Evolutionary conservation across 2,797 vertebrate species (phyloP).

Genomic region (Pangasius mekongensis): DNA sequence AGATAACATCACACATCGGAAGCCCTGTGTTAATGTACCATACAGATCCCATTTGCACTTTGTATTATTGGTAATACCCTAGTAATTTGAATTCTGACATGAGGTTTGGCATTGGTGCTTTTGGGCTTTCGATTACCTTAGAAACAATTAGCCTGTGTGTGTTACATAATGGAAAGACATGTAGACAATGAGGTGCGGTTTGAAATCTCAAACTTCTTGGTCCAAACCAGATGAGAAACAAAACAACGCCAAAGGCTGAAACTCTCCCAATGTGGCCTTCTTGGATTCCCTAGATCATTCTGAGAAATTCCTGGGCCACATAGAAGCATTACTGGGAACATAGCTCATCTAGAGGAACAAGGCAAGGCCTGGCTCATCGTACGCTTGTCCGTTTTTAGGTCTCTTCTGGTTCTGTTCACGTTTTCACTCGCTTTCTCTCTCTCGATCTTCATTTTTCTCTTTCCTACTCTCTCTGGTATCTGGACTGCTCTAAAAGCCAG

Average conservation of each 20-base stretch:
- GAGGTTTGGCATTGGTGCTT: background rate
- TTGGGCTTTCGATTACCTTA: background rate
- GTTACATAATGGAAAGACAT: conserved; percentile 34
- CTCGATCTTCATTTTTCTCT: background rate
- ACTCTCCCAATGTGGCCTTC: conserved; percentile 53
- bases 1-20: background rate
- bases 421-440: background rate
- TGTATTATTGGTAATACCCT: background rate
- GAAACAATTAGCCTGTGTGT: background rate
- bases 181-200: conserved; percentile 50
- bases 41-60: background rate
- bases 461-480: background rate
- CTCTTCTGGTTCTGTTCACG: background rate
- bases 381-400: background rate
- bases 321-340: conserved; percentile 62
- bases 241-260: conserved; percentile 44
- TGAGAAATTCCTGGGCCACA: conserved; percentile 65
- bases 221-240: conserved; percentile 60
- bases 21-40: background rate
- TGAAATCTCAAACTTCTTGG: conserved; percentile 52
- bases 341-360: conserved; percentile 51
- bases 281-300: conserved; percentile 60
- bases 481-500: conserved; percentile 3
- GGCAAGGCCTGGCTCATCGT: conserved; percentile 47
- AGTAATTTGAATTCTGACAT: conserved; percentile 5